A percentile compares a stretch with the other conserved stretches of the same genome.
phyloP scores from a whole-genome alignment of 2,113 vertebrate species.

The Ranitomeya imitator region DNA sequence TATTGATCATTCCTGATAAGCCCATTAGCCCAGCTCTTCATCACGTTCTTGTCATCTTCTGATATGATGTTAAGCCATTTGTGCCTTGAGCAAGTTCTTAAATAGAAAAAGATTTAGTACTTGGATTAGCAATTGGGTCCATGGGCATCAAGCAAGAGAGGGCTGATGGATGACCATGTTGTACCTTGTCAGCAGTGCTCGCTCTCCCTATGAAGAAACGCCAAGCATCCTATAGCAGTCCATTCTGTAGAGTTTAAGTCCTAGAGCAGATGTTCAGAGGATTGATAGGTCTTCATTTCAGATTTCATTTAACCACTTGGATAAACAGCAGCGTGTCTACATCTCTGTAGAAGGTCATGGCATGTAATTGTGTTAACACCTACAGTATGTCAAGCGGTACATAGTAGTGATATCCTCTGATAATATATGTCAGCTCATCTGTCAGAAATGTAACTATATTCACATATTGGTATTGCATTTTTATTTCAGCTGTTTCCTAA shows the following conservation, averaged over 20 bases:
- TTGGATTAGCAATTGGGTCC: background rate
- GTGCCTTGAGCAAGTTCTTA: constrained; percentile 16
- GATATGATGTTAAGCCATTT: constrained; percentile 5
- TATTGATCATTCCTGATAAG: constrained; percentile 21
- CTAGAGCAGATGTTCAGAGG: constrained; percentile 42
- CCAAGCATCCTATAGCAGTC: background rate
- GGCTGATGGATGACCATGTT: constrained; percentile 21
- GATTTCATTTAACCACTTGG: constrained; percentile 43
- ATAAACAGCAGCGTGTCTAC: background rate
- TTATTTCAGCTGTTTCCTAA: background rate
- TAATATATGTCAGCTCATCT: background rate
- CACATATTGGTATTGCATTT: background rate
- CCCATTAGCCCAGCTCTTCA: constrained; percentile 10
- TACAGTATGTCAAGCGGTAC: constrained; percentile 1
- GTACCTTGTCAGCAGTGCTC: background rate
- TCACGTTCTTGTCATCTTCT: constrained; percentile 16
- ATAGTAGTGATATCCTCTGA: background rate
- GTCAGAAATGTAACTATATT: background rate
- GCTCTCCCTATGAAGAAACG: background rate
- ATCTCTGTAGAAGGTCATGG: background rate
- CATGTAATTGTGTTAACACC: constrained; percentile 6
- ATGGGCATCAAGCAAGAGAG: background rate
- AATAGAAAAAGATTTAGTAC: background rate
- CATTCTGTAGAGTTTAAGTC: constrained; percentile 27
- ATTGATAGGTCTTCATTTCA: constrained; percentile 31